Evolutionary conservation across 2,888 invertebrate species (phyloP).

Genomic region (Tryphoninae sp.): DNA sequence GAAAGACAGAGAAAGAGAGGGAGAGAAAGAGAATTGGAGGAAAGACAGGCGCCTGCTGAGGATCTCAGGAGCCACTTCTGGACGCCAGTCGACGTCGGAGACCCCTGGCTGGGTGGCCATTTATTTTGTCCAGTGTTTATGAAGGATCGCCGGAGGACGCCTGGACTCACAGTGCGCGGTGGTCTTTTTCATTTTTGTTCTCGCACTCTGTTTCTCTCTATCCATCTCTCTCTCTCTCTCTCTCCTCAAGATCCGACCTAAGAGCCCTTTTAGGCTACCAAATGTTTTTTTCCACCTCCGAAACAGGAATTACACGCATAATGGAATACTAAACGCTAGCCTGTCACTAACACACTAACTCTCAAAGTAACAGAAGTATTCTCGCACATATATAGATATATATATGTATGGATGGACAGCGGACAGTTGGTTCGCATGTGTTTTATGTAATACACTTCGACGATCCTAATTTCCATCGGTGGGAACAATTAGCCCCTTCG

Average conservation of each 20-base stretch:
- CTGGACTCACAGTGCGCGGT: slow-evolving; percentile 43
- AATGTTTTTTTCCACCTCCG: slow-evolving; percentile 52
- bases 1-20: slow-evolving; percentile 44
- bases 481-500: slow-evolving; percentile 53
- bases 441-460: slow-evolving; percentile 51
- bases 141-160: slow-evolving; percentile 45
- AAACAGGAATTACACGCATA: slow-evolving; percentile 54
- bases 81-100: slow-evolving; percentile 54
- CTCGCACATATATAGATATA: background rate
- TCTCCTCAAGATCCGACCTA: slow-evolving; percentile 24
- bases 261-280: slow-evolving; percentile 34
- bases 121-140: slow-evolving; percentile 52
- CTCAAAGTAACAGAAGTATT: background rate
- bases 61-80: slow-evolving; percentile 53
- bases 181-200: slow-evolving; percentile 22
- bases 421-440: slow-evolving; percentile 22
- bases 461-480: slow-evolving; percentile 56
- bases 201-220: background rate
- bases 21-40: slow-evolving; percentile 27
- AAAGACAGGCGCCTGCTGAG: slow-evolving; percentile 53
- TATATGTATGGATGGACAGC: background rate
- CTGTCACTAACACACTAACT: background rate
- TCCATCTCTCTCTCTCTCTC: background rate
- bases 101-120: slow-evolving; percentile 62
- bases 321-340: slow-evolving; percentile 41